These are phyloP conservation scores for Amphibalanus amphitrite DNA, from an alignment of 1,140 invertebrate species.

Conservation along the genomic window DNA sequence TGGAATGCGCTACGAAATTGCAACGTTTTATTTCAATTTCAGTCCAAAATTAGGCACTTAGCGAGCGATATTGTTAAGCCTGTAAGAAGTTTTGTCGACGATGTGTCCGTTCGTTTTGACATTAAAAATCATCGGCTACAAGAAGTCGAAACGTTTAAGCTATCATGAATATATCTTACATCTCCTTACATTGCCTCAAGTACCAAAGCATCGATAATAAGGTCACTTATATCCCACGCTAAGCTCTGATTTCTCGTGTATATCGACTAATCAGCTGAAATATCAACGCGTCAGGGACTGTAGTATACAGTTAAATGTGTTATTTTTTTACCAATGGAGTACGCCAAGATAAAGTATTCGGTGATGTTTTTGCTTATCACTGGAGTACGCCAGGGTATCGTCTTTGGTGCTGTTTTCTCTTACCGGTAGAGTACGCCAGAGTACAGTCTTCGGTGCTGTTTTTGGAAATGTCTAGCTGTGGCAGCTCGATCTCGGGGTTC, in stretches of 20 bases:
- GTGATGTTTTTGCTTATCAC: background rate
- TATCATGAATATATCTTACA: too few relatives aligned
- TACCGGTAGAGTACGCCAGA: slow-evolving; percentile 69
- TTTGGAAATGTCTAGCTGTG: slow-evolving; percentile 67
- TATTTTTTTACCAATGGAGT: background rate
- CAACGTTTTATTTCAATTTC: too few relatives aligned
- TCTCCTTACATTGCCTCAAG: too few relatives aligned
- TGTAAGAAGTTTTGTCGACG: too few relatives aligned
- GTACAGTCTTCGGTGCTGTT: slow-evolving; percentile 76
- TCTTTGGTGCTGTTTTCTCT: slow-evolving; percentile 10
- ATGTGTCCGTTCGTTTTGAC: too few relatives aligned
- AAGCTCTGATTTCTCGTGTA: background rate
- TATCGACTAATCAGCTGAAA: background rate
- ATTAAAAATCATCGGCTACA: too few relatives aligned
- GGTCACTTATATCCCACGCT: too few relatives aligned
- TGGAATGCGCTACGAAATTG: background rate
- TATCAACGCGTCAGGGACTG: background rate
- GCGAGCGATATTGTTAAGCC: too few relatives aligned
- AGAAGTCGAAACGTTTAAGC: too few relatives aligned
- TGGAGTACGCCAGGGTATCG: too few relatives aligned
- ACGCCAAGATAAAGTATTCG: background rate
- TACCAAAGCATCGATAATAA: too few relatives aligned
- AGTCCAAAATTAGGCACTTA: too few relatives aligned
- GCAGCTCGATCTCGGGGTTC: slow-evolving; percentile 67
- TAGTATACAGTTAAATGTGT: background rate